Conservation (phyloP, 2,797 vertebrate species). For the Hylomyscus alleni region DNA sequence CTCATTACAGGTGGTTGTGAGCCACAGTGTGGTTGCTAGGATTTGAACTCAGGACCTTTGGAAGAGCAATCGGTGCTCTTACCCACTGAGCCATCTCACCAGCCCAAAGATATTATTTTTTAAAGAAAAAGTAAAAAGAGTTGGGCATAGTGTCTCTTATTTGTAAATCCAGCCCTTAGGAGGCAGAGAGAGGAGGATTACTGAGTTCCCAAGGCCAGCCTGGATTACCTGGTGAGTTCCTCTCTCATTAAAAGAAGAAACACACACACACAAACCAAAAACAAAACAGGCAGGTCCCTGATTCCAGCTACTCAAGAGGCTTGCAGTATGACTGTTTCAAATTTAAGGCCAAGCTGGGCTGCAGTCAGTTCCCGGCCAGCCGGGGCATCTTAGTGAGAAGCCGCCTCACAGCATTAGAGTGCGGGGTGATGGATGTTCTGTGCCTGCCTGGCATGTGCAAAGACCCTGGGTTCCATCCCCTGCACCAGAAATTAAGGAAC, state of each 20-base stretch:
- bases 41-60: too few species aligned
- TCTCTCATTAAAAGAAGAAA: neutral
- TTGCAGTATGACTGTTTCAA: neutral
- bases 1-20: too few species aligned
- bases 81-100: too few species aligned
- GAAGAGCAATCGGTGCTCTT: too few species aligned
- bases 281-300: neutral
- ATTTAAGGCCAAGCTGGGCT: neutral
- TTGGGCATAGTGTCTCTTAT: neutral
- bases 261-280: neutral
- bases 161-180: neutral
- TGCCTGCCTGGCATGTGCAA: neutral
- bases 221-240: neutral
- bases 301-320: neutral
- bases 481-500: neutral
- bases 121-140: neutral
- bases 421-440: neutral
- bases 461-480: neutral
- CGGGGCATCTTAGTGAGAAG: neutral
- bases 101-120: neutral
- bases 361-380: neutral
- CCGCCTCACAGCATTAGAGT: neutral
- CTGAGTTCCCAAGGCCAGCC: neutral
- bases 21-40: too few species aligned
- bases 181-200: neutral